Base-by-base conservation (phyloP, 2,888 invertebrate genomes). In the Drosophila setosimentum region DNA sequence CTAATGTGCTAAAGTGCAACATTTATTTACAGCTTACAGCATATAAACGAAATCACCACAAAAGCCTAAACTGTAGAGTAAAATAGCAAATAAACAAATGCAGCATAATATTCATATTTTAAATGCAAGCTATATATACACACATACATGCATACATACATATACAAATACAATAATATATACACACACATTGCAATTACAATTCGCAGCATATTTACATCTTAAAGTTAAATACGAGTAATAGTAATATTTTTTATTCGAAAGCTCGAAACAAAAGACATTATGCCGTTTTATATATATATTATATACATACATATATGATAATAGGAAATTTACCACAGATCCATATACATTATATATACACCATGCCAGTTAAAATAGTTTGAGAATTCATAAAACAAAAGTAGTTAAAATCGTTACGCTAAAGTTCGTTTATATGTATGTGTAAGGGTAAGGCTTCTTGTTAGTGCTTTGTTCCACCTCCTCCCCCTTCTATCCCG, bases 1-100 rank as follows among this genome's bases (percentile, higher is more conserved):
- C 78, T 71, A 68, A 83, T 27, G 24, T 45, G 66, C 69, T 70
- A 80, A 68, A 83, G 70, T 57, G 79, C 70, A 61, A 86, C 62
- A 80, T 75, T 87, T 87, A 91, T 89, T 89, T 89, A 89, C 87
- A 84, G 91, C 89, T 82, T 89, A 70, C 73, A 81, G 71, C 70
- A 60, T 62, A 68, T 89, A 80, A 71, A 87, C 68, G 65, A 83
- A 89, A 74, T 91, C 87, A 87, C 87, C 87, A 91, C n/a, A 90
- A 87, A 72, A 89, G 87, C 87, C 87, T 87, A 89, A 77, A 68
- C 71, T 67, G 68, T 79, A 69, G 67, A 73, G 42, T 53, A 81
- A 80, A 75, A 65, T 35, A 68, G 68, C 64, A 64, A 61, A 83
- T 24, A 45, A 24, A 45, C 24, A 60, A 42, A 30, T 59, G 24